These are phyloP conservation scores for Phaonia tiefii DNA, from an alignment of 2,888 invertebrate genomes.

Conservation along the genomic window DNA sequence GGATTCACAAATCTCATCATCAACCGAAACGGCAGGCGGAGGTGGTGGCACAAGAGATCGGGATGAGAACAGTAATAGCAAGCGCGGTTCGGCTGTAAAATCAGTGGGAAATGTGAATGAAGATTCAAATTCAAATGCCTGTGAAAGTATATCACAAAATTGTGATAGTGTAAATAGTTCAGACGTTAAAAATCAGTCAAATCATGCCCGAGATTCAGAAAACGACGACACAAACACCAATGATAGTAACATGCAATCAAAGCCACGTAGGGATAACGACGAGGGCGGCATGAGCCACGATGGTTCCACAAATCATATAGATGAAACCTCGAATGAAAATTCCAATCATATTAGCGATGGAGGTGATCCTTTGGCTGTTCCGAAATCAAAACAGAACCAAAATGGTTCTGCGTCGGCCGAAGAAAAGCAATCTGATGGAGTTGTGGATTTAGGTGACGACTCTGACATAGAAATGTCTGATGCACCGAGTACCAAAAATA, in stretches of 20 bases:
- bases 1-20: slow-evolving; percentile 78
- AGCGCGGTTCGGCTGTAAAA: slow-evolving; percentile 42
- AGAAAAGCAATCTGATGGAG: slow-evolving; percentile 64
- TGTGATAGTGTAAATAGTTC: slow-evolving; percentile 69
- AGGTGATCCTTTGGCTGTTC: slow-evolving; percentile 47
- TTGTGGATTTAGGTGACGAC: slow-evolving; percentile 77
- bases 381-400: slow-evolving; percentile 55
- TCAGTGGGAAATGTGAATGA: slow-evolving; percentile 54
- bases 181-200: slow-evolving; percentile 62
- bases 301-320: slow-evolving; percentile 64
- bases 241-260: slow-evolving; percentile 59
- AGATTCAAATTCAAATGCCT: slow-evolving; percentile 60
- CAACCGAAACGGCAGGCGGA: slow-evolving; percentile 74
- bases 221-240: slow-evolving; percentile 60
- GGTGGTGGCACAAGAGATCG: slow-evolving; percentile 23
- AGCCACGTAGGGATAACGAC: slow-evolving; percentile 64
- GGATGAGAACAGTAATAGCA: slow-evolving; percentile 27
- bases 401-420: slow-evolving; percentile 62
- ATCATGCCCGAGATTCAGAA: slow-evolving; percentile 55
- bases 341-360: slow-evolving; percentile 47
- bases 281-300: slow-evolving; percentile 73
- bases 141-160: slow-evolving; percentile 61
- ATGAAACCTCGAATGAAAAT: slow-evolving; percentile 60
- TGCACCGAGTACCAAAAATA: slow-evolving; percentile 17
- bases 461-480: slow-evolving; percentile 73